Evolutionary conservation across 2,797 vertebrate species (phyloP), one percentile per base, ranked within the genome.

Genomic region (Novumbra hubbsi): DNA sequence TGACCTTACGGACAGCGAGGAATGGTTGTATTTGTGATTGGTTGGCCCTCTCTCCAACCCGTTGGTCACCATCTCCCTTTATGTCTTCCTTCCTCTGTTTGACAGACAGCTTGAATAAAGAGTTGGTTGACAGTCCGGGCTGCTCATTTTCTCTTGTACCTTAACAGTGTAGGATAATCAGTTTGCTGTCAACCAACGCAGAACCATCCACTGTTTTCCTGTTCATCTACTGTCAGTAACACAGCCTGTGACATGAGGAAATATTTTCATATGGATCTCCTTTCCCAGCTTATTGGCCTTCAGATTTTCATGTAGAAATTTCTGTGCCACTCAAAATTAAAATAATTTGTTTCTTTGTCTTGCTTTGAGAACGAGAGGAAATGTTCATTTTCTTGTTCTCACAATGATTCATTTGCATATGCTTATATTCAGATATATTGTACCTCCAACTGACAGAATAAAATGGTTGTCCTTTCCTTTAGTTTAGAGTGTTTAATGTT

Each of bases 261-360:
- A 84, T 76, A 45, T 80, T 82, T 87, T 85, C 73, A 83, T 86
- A 88, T 81, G 80, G 79, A 85, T 79, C 78, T 45, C 70, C 1
- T 67, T 84, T 86, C 83, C 85, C 66, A 0, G 82, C 78, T 81
- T 85, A 88, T 87, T 88, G 85, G 86, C 87, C 81, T 86, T 63
- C 68, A 75, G 79, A 86, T 82, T 80, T 81, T 81, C 79, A 74
- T 76, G 81, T 90, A 80, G 76, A 57, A 80, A 74, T 75, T 85
- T 78, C 72, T 78, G 83, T 84, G 85, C 80, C 49, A 27, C 75
- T 85, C 74, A 77, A 87, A 87, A 89, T 90, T 77, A 89, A 90
- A 87, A 91, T 87, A 81, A 87, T 90, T 88, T 74, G 85, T 83
- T 72, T 74, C 55, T 73, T 70, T 78, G 71, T 77, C 80, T 84